A percentile compares a stretch with the other conserved stretches of the same genome.
These are phyloP conservation scores for Enteromius argenteus DNA, from an alignment of 2,797 vertebrate species.

Conservation along the genomic window DNA sequence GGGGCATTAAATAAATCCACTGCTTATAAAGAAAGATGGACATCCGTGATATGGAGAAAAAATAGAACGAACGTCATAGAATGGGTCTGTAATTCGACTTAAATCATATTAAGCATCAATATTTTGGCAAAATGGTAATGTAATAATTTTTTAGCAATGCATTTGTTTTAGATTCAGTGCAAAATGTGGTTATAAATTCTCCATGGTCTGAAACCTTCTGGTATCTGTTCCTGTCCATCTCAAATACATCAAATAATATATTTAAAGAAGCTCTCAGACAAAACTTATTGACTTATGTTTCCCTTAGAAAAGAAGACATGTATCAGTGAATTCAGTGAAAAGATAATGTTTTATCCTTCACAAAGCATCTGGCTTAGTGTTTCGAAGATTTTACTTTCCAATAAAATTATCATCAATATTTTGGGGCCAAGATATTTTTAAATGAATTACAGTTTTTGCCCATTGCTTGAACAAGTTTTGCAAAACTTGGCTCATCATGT, in stretches of 20 bases:
- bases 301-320: neutral
- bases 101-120: conserved; percentile 24
- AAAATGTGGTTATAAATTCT: conserved; percentile 7
- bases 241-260: conserved; percentile 3
- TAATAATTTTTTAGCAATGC: neutral
- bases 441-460: neutral
- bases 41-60: conserved; percentile 2
- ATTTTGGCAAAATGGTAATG: conserved; percentile 14
- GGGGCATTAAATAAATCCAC: conserved; percentile 51
- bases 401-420: neutral
- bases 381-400: neutral
- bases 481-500: too few relatives aligned
- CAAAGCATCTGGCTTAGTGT: neutral
- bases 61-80: neutral
- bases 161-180: neutral
- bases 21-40: conserved; percentile 42
- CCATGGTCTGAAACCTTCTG: neutral
- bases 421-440: neutral
- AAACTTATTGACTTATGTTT: neutral
- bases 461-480: too few relatives aligned
- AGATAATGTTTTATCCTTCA: neutral
- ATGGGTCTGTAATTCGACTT: conserved; percentile 1
- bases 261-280: neutral
- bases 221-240: neutral
- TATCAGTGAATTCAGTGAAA: neutral